Conservation (phyloP, 2,113 vertebrate species). For the Lethenteron reissneri region DNA sequence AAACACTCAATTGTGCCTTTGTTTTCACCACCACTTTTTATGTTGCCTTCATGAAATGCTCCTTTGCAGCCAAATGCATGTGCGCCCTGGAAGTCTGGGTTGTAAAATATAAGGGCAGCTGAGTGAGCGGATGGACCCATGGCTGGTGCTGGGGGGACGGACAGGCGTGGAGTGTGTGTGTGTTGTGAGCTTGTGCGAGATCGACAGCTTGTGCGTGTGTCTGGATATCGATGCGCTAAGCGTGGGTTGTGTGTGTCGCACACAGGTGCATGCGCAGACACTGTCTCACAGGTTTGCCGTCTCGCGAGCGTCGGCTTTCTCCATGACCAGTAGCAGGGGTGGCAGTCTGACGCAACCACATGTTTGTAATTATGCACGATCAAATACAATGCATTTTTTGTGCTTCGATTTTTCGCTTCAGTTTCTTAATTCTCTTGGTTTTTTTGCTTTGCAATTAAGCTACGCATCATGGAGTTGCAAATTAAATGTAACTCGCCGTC, state of each 20-base stretch:
- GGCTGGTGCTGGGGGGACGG: too few species aligned
- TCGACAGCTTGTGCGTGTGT: not conserved
- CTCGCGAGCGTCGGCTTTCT: slow-evolving; percentile 1
- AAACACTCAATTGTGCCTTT: too few species aligned
- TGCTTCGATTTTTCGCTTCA: not conserved
- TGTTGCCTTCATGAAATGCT: too few species aligned
- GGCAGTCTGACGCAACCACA: not conserved
- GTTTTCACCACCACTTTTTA: too few species aligned
- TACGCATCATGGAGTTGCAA: not conserved
- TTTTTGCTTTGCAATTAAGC: slow-evolving; percentile 2
- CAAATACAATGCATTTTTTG: not conserved
- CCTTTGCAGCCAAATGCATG: too few species aligned
- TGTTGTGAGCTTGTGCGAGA: too few species aligned
- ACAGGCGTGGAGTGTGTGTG: too few species aligned
- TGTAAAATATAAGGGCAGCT: too few species aligned
- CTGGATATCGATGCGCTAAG: not conserved
- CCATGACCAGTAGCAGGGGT: slow-evolving; percentile 1
- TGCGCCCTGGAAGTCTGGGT: too few species aligned
- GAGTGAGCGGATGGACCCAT: too few species aligned
- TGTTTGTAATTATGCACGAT: slow-evolving; percentile 4
- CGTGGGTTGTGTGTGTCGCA: not conserved
- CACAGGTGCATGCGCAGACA: slow-evolving; percentile 4
- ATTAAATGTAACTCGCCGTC: not conserved
- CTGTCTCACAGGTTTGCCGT: slow-evolving; percentile 1
- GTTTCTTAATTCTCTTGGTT: not conserved